phyloP scores from a whole-genome alignment of 2,888 invertebrate genomes.

The Stictocephala bisonia region DNA sequence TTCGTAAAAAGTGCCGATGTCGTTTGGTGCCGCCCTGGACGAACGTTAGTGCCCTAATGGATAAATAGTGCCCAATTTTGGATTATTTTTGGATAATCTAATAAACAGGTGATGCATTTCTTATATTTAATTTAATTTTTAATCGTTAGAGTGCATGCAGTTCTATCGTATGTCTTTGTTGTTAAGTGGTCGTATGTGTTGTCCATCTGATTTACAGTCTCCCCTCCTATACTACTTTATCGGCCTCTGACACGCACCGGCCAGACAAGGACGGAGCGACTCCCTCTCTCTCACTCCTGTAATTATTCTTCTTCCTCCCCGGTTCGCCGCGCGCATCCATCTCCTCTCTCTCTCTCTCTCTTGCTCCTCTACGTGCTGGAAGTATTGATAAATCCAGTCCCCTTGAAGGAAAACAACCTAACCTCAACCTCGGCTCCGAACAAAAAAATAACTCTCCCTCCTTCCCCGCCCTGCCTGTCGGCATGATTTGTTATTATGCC shows the following conservation, averaged over 20 bases:
- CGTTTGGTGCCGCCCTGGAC: background rate
- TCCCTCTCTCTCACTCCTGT: slow-evolving; percentile 15
- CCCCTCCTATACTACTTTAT: background rate
- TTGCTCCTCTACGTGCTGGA: slow-evolving; percentile 10
- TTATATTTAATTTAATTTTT: background rate
- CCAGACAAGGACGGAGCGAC: slow-evolving; percentile 7
- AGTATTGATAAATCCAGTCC: slow-evolving; percentile 43
- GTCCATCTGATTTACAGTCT: slow-evolving; percentile 12
- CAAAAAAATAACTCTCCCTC: slow-evolving; percentile 46
- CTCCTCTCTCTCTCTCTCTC: slow-evolving; percentile 5
- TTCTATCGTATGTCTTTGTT: background rate
- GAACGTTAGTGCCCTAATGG: background rate
- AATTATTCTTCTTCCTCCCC: slow-evolving; percentile 34
- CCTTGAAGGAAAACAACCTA: slow-evolving; percentile 41
- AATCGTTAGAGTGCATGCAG: background rate
- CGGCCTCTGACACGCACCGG: slow-evolving; percentile 28
- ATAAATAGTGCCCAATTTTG: background rate
- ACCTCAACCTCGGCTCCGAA: slow-evolving; percentile 48
- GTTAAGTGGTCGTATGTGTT: background rate
- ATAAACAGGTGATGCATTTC: background rate
- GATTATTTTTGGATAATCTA: slow-evolving; percentile 31
- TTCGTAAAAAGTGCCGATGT: too few species aligned
- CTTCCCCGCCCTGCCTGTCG: slow-evolving; percentile 28
- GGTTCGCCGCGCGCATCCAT: background rate
- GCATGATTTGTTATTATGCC: slow-evolving; percentile 34